Conservation (phyloP, 2,888 invertebrate species). For the Eristalinus sepulchralis region DNA sequence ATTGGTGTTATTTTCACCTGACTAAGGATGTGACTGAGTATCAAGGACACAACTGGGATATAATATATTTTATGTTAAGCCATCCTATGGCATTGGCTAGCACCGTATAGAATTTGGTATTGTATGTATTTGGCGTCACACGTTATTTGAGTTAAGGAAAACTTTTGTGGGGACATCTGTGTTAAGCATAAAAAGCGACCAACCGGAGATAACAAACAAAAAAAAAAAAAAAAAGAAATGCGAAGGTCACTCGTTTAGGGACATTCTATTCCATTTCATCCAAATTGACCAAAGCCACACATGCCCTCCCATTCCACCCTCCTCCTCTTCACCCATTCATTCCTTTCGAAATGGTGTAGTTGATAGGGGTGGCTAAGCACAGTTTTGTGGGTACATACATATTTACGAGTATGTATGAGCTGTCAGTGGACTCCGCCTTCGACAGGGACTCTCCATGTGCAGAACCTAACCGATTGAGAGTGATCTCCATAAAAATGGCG, state of each 20-base stretch:
- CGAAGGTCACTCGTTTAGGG: conserved; percentile 1
- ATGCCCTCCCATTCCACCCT: neutral
- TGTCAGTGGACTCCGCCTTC: no score
- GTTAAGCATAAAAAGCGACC: neutral
- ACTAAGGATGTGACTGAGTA: conserved; percentile 31
- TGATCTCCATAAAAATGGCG: no score
- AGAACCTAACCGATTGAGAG: no score
- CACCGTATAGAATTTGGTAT: no score
- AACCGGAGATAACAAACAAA: neutral
- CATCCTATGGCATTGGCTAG: no score
- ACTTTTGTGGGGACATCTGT: neutral
- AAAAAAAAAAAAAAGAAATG: no score
- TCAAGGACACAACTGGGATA: conserved; percentile 18
- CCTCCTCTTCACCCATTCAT: no score
- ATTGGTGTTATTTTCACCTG: conserved; percentile 44
- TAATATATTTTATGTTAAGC: no score
- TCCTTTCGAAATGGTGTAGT: no score
- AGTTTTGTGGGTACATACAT: no score
- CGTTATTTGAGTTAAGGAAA: neutral
- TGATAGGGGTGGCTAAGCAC: neutral
- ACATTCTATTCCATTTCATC: neutral
- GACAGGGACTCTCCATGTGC: no score
- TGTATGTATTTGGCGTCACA: neutral
- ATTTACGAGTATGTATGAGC: no score
- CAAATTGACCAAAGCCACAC: neutral